These are phyloP conservation scores for Crematogaster levior DNA, from an alignment of 2,888 invertebrate genomes.

Conservation along the genomic window DNA sequence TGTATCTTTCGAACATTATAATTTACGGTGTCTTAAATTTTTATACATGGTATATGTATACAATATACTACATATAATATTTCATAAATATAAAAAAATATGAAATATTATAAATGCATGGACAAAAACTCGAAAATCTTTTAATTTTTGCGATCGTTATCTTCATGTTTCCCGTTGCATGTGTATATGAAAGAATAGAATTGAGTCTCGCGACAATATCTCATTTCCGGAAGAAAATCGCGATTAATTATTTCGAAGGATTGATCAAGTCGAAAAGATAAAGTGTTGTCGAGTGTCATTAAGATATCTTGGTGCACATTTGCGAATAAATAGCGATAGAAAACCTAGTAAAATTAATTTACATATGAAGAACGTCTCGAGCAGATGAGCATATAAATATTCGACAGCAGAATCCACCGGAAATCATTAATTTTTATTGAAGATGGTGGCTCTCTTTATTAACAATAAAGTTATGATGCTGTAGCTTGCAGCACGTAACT, in stretches of 20 bases:
- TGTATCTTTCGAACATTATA: not conserved
- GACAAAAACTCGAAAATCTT: not conserved
- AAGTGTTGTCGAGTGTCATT: not conserved
- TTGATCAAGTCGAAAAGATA: not conserved
- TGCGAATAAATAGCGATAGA: not conserved
- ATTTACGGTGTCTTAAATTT: not conserved
- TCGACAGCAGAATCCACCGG: conserved; percentile 44
- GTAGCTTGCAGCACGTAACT: conserved; percentile 52
- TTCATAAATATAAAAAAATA: not conserved
- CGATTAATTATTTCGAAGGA: conserved; percentile 16
- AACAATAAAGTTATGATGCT: conserved; percentile 54
- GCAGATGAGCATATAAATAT: not conserved
- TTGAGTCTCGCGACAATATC: not conserved
- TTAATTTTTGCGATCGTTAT: not conserved
- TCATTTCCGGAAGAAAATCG: not conserved
- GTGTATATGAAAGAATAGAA: conserved; percentile 10
- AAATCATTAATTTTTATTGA: conserved; percentile 69
- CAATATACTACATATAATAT: not conserved
- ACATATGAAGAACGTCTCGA: not conserved
- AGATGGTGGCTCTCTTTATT: conserved; percentile 55
- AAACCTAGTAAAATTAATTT: not conserved
- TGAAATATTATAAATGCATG: not conserved
- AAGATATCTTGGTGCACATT: not conserved
- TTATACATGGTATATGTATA: not conserved
- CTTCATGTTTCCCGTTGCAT: not conserved